These are phyloP conservation scores for Pelusios castaneus DNA, from an alignment of 2,113 vertebrate species.

Conservation along the genomic window DNA sequence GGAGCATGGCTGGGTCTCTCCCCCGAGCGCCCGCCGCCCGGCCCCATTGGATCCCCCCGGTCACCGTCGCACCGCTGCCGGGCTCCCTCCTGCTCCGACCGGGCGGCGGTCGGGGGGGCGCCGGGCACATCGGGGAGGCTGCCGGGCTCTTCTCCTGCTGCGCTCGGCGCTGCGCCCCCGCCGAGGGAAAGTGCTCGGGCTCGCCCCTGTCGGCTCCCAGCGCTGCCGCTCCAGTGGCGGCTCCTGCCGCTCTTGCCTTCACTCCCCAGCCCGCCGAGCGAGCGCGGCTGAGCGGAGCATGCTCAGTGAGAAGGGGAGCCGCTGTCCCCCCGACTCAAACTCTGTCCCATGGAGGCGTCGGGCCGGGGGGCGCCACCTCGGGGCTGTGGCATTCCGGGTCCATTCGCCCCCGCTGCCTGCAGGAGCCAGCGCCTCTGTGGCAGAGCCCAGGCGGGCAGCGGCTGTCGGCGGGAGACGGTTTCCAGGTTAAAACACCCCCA, in stretches of 20 bases:
- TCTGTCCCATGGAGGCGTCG: neutral
- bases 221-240: neutral
- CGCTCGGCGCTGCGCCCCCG: neutral
- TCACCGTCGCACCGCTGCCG: no score
- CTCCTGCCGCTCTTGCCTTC: neutral
- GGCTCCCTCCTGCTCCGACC: no score
- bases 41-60: conserved; percentile 54
- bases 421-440: no score
- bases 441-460: no score
- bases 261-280: neutral
- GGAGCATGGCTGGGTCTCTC: conserved; percentile 45
- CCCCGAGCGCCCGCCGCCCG: neutral
- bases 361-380: neutral
- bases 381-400: no score
- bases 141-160: no score
- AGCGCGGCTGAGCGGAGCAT: neutral
- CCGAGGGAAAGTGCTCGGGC: no score
- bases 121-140: no score
- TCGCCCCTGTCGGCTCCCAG: neutral
- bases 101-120: no score
- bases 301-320: neutral
- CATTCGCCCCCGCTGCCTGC: no score
- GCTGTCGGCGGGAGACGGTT: neutral
- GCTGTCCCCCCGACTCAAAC: no score
- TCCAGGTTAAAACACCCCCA: neutral